phyloP scores from a whole-genome alignment of 2,888 invertebrate species.

The Frankliniella intonsa region DNA sequence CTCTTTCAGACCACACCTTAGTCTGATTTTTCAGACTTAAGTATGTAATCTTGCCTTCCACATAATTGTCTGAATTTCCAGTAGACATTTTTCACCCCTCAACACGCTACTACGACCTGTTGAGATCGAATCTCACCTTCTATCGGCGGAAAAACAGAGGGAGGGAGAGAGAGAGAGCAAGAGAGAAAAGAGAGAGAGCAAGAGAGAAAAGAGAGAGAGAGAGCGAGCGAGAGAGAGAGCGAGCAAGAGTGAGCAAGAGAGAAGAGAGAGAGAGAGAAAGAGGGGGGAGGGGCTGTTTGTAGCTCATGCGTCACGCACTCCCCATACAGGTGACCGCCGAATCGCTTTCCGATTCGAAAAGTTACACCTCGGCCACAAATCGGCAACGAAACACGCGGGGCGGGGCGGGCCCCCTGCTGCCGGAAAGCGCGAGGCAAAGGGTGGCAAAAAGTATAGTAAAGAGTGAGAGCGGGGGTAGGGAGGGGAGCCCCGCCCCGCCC shows the following conservation, averaged over 20 bases:
- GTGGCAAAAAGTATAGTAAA: too few species aligned
- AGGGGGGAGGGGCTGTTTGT: background rate
- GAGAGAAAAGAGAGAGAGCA: background rate
- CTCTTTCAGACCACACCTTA: too few species aligned
- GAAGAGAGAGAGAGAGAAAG: conserved; percentile 13
- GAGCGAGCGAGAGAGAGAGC: background rate
- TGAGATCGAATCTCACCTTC: too few species aligned
- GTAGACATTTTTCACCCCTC: too few species aligned
- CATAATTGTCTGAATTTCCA: too few species aligned
- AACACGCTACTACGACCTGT: too few species aligned
- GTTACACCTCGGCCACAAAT: background rate
- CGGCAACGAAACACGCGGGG: background rate
- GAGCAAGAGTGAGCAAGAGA: background rate
- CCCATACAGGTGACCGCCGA: background rate
- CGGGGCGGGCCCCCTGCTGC: background rate
- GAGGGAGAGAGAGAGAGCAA: background rate
- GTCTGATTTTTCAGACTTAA: too few species aligned
- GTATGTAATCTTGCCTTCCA: too few species aligned
- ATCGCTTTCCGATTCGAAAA: conserved; percentile 11
- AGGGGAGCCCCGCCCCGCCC: too few species aligned
- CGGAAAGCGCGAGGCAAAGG: too few species aligned
- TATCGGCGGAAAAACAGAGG: background rate
- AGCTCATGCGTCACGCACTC: background rate
- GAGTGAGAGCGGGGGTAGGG: background rate
- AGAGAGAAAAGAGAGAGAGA: background rate